Base-by-base conservation (phyloP, 1,140 invertebrate species). In the Bombus sibiricus region DNA sequence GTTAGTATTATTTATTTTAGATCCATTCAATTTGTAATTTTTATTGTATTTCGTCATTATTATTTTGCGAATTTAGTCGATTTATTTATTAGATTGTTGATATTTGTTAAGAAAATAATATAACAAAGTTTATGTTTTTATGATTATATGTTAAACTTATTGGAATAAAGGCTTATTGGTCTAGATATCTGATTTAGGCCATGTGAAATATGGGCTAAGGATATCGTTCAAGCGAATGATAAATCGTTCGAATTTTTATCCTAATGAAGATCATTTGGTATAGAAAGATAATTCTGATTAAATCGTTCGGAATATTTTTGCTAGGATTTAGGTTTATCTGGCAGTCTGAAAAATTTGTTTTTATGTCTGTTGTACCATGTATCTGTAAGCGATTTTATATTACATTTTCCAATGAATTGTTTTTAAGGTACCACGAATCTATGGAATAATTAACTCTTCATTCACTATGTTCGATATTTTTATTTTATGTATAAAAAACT, bases 241-340 rank as follows among this genome's bases (percentile, higher is more conserved):
- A 76, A 76, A 59, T 59, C 8, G 22, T 62, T 62, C 18, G 28
- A 76, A 76, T 39, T 76, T 76, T 76, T 76, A 25, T 62, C 3
- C 3, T 59, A 76, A 76, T n/a, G 25, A 62, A 59, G 37, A 39
- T 37, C 10, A 62, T 41, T n/a, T 22, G 28, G 37, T 28, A 25
- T 28, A 62, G 18, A 74, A 74, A 12, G 72, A 22, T 10, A 37
- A n/a, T 74, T 41, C 71, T 32, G 28, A n/a, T 73, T 73, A 73
- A 41, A 34, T 39, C 13, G 13, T 22, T 74, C 43, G 12, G 10
- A 2, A 18, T 28, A 2, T 73, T n/a, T 28, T 62, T n/a, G 3
- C 25, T 62, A 62, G 28, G 4, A n/a, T 62, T 62, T 62, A 28
- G 25, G 57, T 28, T 28, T 62, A 62, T 62, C 28, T 62, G 57